A percentile compares a stretch with the other conserved stretches of the same genome.
Conservation (phyloP, 2,888 invertebrate genomes). For the Hyalella azteca region DNA sequence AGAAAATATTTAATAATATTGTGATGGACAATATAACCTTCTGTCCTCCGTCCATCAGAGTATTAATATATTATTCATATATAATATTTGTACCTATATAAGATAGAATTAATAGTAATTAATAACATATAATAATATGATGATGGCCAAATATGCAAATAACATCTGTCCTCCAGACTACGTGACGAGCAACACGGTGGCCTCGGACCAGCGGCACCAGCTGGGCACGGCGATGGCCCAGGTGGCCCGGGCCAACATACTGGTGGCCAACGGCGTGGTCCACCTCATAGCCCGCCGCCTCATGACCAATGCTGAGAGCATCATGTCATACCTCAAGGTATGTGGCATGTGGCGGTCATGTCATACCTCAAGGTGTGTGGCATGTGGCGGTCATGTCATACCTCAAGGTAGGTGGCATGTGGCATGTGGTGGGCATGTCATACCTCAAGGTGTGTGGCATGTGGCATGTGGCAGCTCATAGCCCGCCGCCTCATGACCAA, state of each 20-base stretch:
- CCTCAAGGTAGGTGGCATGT: not conserved
- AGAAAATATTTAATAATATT: too few species aligned
- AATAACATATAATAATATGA: too few species aligned
- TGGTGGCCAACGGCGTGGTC: constrained; percentile 89
- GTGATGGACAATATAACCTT: too few species aligned
- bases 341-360: not conserved
- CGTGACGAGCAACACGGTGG: constrained; percentile 59
- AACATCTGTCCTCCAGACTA: constrained; percentile 47
- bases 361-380: not conserved
- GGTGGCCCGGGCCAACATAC: constrained; percentile 87
- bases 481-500: constrained; percentile 90
- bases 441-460: too few species aligned
- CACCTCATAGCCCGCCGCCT: constrained; percentile 90
- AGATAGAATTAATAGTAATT: too few species aligned
- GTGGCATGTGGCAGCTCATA: constrained; percentile 91
- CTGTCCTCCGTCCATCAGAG: too few species aligned
- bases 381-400: not conserved
- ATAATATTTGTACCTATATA: too few species aligned
- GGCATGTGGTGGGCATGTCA: not conserved
- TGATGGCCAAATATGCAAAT: too few species aligned
- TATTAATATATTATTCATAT: too few species aligned
- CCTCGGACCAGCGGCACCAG: constrained; percentile 67
- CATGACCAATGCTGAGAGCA: constrained; percentile 78
- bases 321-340: constrained; percentile 56
- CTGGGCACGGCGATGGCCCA: constrained; percentile 85